These are phyloP conservation scores for Sminthurinus signatus DNA, from an alignment of 1,140 invertebrate species.

Conservation along the genomic window DNA sequence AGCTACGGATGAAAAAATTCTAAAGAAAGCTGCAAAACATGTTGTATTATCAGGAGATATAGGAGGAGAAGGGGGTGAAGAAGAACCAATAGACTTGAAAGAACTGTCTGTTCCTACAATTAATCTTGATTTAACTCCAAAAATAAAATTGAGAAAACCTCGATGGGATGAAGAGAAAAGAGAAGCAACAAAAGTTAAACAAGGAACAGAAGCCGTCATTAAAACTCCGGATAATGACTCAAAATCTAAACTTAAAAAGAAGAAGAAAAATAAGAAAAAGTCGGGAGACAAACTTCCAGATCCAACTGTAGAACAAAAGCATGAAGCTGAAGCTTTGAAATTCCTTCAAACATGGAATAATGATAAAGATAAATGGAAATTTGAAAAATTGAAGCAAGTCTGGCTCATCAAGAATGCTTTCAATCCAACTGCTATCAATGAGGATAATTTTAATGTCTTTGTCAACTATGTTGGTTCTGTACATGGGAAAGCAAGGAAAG, in stretches of 20 bases:
- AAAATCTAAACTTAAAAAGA: constrained; percentile 25
- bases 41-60: neutral
- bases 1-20: constrained; percentile 18
- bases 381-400: constrained; percentile 66
- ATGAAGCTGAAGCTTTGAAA: constrained; percentile 10
- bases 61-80: neutral
- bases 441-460: constrained; percentile 56
- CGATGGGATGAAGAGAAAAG: constrained; percentile 9
- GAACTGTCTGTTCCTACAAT: neutral
- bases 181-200: neutral
- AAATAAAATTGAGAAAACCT: constrained; percentile 18
- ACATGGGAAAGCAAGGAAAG: constrained; percentile 57
- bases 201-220: neutral
- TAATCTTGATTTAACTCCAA: neutral
- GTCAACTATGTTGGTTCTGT: constrained; percentile 63
- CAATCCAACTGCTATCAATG: constrained; percentile 52
- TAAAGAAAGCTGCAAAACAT: constrained; percentile 22
- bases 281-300: neutral
- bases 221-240: neutral
- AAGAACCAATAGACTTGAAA: neutral
- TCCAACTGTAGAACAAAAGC: constrained; percentile 1
- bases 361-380: constrained; percentile 62
- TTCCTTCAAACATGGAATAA: constrained; percentile 56
- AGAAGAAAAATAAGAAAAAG: constrained; percentile 35
- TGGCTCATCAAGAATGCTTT: constrained; percentile 64